Evolutionary conservation across 2,888 invertebrate genomes (phyloP), one percentile per base, ranked within the genome.

Genomic region (Parnassius mnemosyne): DNA sequence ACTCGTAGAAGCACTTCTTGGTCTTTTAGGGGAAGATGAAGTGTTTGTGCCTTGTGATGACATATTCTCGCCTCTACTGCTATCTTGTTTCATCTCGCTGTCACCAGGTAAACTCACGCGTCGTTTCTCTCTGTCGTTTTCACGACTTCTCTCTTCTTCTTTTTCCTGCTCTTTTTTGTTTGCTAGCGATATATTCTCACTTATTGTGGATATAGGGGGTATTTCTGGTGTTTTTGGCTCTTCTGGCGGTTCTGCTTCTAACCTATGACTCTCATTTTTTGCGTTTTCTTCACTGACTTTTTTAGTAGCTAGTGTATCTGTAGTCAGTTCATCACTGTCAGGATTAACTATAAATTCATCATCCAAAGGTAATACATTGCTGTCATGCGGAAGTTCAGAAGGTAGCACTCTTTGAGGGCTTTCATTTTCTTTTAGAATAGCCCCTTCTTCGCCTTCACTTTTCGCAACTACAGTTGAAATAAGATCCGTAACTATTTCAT

Each of bases 1-100:
- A 70, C 95, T 95, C 53, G 95, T 95, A 47, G 95, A 95, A 69
- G 96, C 94, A 87, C 95, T 96, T 77, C 95, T 93, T 61, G 96
- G 95, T 85, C 95, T 91, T 83, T 94, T 94, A 65, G 95, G 95
- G 44, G 95, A 94, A 47, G 87, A 77, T 58, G 85, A 80, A 65
- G 86, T 89, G 74, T 88, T 83, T 61, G 90, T 87, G 2, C 87
- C 86, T 65, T 88, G 87, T 3, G 88, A 46, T 7, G 46, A 76
- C 2, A 84, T 80, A 50, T 87, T 85, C 42, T 90, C 88, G 66
- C 76, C 82, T 79, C 80, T 89, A 72, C 68, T 79, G 54, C 67
- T 57, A 43, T 92, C 91, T 71, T 91, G 89, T 71, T 88, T 89
- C 85, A 87, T 88, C 69, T 88, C 91, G 69, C 80, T 81, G 47